Percentiles rank a stretch among this genome's conserved stretches.
These are phyloP conservation scores for Scaptomyza parva DNA, from an alignment of 2,888 invertebrate species.

Conservation along the genomic window DNA sequence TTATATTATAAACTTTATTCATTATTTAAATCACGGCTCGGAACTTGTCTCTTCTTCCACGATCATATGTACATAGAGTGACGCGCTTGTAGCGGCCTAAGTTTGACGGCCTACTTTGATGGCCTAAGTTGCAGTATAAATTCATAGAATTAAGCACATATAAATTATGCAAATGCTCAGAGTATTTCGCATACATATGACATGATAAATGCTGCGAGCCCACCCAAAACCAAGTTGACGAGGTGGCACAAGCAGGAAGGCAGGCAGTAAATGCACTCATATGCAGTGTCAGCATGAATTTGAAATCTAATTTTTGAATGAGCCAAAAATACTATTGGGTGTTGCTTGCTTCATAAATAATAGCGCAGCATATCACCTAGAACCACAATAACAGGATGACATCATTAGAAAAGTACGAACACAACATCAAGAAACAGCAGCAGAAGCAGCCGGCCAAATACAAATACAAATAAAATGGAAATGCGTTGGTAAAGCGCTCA, in stretches of 20 bases:
- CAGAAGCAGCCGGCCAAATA: slow-evolving; percentile 17
- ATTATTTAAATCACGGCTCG: too few relatives aligned
- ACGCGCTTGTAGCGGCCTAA: too few relatives aligned
- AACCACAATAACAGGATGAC: slow-evolving; percentile 18
- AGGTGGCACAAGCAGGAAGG: too few relatives aligned
- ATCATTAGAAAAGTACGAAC: not conserved
- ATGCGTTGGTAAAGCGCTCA: slow-evolving; percentile 80
- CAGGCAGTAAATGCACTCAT: slow-evolving; percentile 23
- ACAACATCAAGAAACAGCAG: slow-evolving; percentile 24
- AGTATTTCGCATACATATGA: slow-evolving; percentile 19
- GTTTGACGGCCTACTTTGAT: not conserved
- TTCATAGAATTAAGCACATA: slow-evolving; percentile 38
- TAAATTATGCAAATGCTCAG: slow-evolving; percentile 54
- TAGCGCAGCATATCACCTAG: slow-evolving; percentile 50
- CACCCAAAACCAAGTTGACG: slow-evolving; percentile 10
- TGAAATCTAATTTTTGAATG: slow-evolving; percentile 67
- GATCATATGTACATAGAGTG: too few relatives aligned
- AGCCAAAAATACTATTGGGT: slow-evolving; percentile 70
- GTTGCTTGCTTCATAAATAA: slow-evolving; percentile 62
- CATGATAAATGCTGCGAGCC: slow-evolving; percentile 43
- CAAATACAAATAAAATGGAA: slow-evolving; percentile 73
- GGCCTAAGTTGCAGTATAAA: slow-evolving; percentile 29
- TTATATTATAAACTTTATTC: too few relatives aligned
- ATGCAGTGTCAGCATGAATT: slow-evolving; percentile 68
- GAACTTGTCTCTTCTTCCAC: too few relatives aligned